These are phyloP conservation scores for Lordiphosa mommai DNA, from an alignment of 1,140 invertebrate species.

Conservation along the genomic window DNA sequence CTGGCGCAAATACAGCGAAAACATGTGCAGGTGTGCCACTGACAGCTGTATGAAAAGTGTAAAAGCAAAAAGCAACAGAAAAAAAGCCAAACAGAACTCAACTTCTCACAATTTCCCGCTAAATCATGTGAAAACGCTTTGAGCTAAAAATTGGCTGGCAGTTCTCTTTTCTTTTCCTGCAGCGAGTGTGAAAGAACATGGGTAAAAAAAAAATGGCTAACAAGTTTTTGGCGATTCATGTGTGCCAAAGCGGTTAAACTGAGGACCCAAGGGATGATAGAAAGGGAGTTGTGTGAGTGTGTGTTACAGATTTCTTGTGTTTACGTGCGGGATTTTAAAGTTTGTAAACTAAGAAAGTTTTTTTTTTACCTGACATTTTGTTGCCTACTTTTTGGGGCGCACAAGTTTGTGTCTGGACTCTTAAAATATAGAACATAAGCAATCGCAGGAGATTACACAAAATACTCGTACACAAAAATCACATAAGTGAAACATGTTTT, in stretches of 20 bases:
- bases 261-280: background rate
- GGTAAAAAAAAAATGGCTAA: conserved; percentile 16
- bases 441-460: too few species aligned
- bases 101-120: conserved; percentile 14
- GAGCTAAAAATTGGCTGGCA: conserved; percentile 50
- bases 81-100: conserved; percentile 5
- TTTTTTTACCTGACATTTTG: conserved; percentile 8
- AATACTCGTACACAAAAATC: too few species aligned
- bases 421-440: too few species aligned
- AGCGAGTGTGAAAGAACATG: conserved; percentile 4
- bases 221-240: conserved; percentile 36
- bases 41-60: conserved; percentile 48
- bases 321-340: conserved; percentile 22
- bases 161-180: background rate
- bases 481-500: too few species aligned
- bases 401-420: too few species aligned
- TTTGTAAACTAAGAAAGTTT: conserved; percentile 18
- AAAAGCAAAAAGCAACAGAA: conserved; percentile 12
- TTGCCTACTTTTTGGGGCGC: conserved; percentile 17
- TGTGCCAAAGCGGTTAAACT: conserved; percentile 5
- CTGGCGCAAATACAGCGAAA: conserved; percentile 2
- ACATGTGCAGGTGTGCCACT: conserved; percentile 31
- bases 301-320: conserved; percentile 5
- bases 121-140: conserved; percentile 65
- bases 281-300: background rate